Evolutionary conservation across 1,140 invertebrate species (phyloP), one percentile per base, ranked within the genome.

Genomic region (Drosophila serrata): DNA sequence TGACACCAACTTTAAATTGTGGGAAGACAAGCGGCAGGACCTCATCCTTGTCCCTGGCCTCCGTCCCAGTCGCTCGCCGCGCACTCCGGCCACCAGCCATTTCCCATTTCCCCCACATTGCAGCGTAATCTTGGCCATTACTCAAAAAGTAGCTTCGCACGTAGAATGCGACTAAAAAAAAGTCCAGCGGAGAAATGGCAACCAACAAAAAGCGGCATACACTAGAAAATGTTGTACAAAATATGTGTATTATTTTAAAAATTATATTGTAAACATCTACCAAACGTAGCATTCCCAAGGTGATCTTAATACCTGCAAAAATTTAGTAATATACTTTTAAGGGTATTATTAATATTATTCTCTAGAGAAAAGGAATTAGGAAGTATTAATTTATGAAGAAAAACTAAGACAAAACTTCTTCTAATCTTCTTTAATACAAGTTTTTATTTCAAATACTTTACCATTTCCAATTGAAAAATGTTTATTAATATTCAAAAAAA

Each of bases 1-100:
- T 88, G 82, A 87, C 84, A 82, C 82, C 84, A 87, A 87, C 75
- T 87, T 87, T 82, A 87, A 87, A 87, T 80, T 82, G 84, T 82
- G 75, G 57, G 75, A 82, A 69, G 79, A 75, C 63, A 67, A 72
- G 75, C 60, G 78, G 39, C 35, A 46, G 45, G 49, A 29, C 57
- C 60, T 48, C 45, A 6, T 15, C 46, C 40, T 24, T 37, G n/a
- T 31, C 49, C 27, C 37, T 22, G 15, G 31, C 31, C 17, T 9
- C 5, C 15, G 24, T 12, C 33, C 43, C 35, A 29, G 24, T n/a
- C 22, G 22, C 24, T 19, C 22, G 22, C 31, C 33, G 33, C 51
- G 31, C 37, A 22, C 33, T 55, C 8, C 63, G 45, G 35, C 74
- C 42, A 19, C 19, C 49, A 40, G 39, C 69, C 57, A 69, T 60